phyloP scores from a whole-genome alignment of 2,888 invertebrate species.

The Scaptomyza caliginosa region DNA sequence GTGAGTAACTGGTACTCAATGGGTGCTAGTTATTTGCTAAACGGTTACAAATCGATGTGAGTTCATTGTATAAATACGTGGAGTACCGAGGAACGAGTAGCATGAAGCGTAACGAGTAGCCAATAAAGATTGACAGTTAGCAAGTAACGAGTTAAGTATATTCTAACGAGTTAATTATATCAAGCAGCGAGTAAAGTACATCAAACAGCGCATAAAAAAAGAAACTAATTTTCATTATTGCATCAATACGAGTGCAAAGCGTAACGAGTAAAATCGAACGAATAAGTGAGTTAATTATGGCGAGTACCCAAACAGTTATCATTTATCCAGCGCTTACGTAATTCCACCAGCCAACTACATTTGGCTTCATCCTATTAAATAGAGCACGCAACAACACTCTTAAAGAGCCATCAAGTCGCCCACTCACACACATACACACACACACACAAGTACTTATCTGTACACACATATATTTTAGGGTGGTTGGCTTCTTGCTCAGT shows the following conservation, averaged over 20 bases:
- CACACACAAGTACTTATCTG: not conserved
- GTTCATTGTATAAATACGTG: not conserved
- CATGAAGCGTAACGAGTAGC: not conserved
- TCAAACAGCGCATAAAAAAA: not conserved
- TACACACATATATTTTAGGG: conserved; percentile 1
- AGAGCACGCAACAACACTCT: conserved; percentile 54
- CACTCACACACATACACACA: conserved; percentile 14
- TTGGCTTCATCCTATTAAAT: conserved; percentile 62
- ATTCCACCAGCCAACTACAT: conserved; percentile 30
- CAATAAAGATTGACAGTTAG: no score
- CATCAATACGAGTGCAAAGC: not conserved
- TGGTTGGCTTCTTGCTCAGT: not conserved
- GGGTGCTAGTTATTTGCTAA: conserved; percentile 5
- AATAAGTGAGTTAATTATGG: conserved; percentile 4
- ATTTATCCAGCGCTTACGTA: conserved; percentile 63
- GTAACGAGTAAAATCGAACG: not conserved
- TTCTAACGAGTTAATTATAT: not conserved
- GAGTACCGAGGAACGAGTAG: not conserved
- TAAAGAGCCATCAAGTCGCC: conserved; percentile 56
- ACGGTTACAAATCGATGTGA: not conserved
- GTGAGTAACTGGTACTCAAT: conserved; percentile 3
- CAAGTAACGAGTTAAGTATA: not conserved
- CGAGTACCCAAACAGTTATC: conserved; percentile 3
- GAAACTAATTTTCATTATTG: not conserved
- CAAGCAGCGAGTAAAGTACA: not conserved